Evolutionary conservation across 2,888 invertebrate species (phyloP).

Genomic region (Melieria picta): DNA sequence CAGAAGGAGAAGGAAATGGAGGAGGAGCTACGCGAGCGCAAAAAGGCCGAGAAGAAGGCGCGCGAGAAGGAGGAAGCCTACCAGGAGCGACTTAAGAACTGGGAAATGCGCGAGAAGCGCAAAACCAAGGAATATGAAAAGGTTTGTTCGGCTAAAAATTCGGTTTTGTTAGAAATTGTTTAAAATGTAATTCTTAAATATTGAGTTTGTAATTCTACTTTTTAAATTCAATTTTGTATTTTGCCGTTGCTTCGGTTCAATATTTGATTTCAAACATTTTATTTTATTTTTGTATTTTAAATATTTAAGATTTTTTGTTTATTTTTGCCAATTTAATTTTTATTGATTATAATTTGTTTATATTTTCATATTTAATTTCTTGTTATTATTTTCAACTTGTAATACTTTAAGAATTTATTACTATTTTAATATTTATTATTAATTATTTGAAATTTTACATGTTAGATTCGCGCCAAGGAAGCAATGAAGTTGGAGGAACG

Average conservation of each 20-base stretch:
- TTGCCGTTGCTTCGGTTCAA: not conserved
- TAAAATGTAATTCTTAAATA: constrained; percentile 15
- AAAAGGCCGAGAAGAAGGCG: constrained; percentile 89
- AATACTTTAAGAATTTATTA: not conserved
- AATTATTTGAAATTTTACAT: constrained; percentile 7
- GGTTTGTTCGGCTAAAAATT: constrained; percentile 40
- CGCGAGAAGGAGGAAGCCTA: constrained; percentile 97
- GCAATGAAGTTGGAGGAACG: constrained; percentile 86
- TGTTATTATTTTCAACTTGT: constrained; percentile 1
- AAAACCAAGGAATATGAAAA: constrained; percentile 91
- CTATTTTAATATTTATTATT: constrained; percentile 15
- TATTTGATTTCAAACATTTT: not conserved
- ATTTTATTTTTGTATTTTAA: not conserved
- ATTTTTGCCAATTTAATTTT: too few relatives aligned
- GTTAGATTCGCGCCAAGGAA: constrained; percentile 81
- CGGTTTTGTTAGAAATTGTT: not conserved
- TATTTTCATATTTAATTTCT: too few relatives aligned
- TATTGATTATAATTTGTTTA: too few relatives aligned
- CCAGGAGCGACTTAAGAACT: constrained; percentile 81
- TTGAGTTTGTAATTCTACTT: constrained; percentile 3
- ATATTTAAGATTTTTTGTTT: too few relatives aligned
- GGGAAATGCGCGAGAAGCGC: constrained; percentile 91
- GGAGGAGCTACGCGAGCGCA: constrained; percentile 90
- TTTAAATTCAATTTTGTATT: constrained; percentile 67
- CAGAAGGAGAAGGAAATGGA: constrained; percentile 85